Evolutionary conservation across 1,140 invertebrate genomes (phyloP).

Genomic region (Galleria mellonella): DNA sequence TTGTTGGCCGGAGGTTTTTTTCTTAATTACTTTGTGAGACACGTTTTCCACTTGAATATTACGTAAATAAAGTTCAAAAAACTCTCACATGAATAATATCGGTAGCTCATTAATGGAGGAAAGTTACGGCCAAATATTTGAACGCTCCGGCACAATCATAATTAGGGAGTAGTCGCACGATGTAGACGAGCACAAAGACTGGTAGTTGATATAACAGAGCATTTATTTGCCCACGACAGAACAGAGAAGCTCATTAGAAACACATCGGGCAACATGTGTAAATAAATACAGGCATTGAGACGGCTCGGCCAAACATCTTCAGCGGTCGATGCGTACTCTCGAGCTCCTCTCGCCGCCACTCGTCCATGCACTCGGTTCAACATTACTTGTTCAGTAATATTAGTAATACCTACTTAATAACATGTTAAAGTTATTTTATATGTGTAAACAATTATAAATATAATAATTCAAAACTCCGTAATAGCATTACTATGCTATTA

Average conservation of each 20-base stretch:
- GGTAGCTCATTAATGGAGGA: slow-evolving; percentile 68
- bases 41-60: slow-evolving; percentile 32
- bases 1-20: slow-evolving; percentile 23
- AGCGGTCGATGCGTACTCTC: slow-evolving; percentile 18
- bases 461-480: too few species aligned
- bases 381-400: too few species aligned
- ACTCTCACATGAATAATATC: slow-evolving; percentile 41
- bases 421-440: too few species aligned
- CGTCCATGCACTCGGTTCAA: neutral
- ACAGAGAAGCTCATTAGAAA: slow-evolving; percentile 60
- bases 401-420: too few species aligned
- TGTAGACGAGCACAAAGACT: slow-evolving; percentile 44
- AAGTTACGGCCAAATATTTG: slow-evolving; percentile 70
- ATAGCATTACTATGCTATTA: too few species aligned
- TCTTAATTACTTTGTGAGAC: slow-evolving; percentile 30
- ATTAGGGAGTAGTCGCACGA: slow-evolving; percentile 40
- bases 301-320: slow-evolving; percentile 43
- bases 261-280: slow-evolving; percentile 62
- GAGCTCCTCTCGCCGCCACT: neutral
- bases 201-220: slow-evolving; percentile 59
- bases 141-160: slow-evolving; percentile 47
- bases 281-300: slow-evolving; percentile 50
- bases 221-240: slow-evolving; percentile 42
- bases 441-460: too few species aligned
- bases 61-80: slow-evolving; percentile 58